Conservation (phyloP, 2,113 vertebrate species). For the Stegastes partitus region DNA sequence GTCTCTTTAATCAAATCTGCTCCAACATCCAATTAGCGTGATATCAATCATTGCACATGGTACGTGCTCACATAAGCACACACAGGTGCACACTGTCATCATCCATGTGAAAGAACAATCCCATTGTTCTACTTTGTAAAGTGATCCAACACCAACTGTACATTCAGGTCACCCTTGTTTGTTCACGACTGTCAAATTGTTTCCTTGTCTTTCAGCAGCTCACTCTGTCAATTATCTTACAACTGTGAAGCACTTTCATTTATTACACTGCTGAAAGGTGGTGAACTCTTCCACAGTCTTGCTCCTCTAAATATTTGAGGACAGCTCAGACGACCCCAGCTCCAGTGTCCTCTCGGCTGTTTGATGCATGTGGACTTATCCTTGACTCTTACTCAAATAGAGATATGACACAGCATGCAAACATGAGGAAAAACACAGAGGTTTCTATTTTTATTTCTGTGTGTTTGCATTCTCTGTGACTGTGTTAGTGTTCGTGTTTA, state of each 20-base stretch:
- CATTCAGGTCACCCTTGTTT: neutral
- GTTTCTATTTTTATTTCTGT: constrained; percentile 18
- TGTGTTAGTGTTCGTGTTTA: neutral
- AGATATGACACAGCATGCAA: neutral
- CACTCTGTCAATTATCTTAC: constrained; percentile 21
- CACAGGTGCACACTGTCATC: neutral
- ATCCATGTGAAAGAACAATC: neutral
- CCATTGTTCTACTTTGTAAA: neutral
- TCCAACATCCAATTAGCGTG: neutral
- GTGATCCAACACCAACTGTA: neutral
- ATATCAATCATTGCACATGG: neutral
- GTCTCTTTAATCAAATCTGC: constrained; percentile 38
- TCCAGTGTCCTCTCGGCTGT: constrained; percentile 9
- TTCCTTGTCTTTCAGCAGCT: neutral
- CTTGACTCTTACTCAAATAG: constrained; percentile 10
- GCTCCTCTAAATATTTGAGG: neutral
- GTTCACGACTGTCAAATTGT: neutral
- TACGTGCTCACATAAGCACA: neutral
- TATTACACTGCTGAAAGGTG: constrained; percentile 1
- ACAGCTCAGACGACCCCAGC: neutral
- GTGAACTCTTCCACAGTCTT: neutral
- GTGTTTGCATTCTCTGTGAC: neutral
- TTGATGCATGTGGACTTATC: constrained; percentile 24
- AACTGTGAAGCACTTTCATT: neutral
- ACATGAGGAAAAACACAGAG: constrained; percentile 5